Conservation (phyloP, 2,888 invertebrate species). For the Bruchidius siliquastri region DNA sequence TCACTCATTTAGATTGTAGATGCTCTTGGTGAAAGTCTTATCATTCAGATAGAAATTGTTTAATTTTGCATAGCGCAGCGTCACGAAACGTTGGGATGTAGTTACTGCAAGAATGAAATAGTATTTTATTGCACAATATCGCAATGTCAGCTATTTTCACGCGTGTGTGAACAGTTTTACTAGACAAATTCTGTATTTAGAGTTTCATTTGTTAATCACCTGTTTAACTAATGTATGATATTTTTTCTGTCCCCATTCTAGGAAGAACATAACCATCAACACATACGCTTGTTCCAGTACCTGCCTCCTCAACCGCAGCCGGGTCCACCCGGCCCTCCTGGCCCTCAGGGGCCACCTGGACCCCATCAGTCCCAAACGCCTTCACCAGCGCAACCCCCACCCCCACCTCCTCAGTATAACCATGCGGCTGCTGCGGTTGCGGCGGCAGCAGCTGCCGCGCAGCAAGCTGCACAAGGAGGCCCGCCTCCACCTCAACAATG, state of each 20-base stretch:
- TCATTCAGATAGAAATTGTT: no score
- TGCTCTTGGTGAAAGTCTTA: no score
- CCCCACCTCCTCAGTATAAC: slow-evolving; percentile 41
- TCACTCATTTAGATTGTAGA: no score
- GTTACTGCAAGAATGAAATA: no score
- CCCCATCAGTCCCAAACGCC: slow-evolving; percentile 53
- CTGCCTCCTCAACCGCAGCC: slow-evolving; percentile 45
- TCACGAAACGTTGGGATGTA: no score
- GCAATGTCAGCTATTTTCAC: no score
- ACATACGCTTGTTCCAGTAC: slow-evolving; percentile 12
- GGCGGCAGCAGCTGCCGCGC: slow-evolving; percentile 46
- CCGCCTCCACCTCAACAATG: slow-evolving; percentile 43
- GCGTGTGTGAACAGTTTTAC: no score
- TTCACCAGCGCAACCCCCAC: slow-evolving; percentile 43
- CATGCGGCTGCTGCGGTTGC: slow-evolving; percentile 35
- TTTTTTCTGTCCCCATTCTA: background rate
- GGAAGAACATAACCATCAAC: background rate
- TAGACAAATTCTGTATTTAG: no score
- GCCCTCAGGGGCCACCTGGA: background rate
- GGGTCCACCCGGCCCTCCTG: slow-evolving; percentile 40
- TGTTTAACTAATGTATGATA: background rate
- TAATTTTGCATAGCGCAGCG: no score
- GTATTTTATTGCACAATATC: no score
- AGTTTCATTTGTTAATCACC: no score
- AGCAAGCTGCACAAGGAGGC: slow-evolving; percentile 48